Conservation (phyloP, 2,888 invertebrate genomes). For the Blastobasis lacticolella region DNA sequence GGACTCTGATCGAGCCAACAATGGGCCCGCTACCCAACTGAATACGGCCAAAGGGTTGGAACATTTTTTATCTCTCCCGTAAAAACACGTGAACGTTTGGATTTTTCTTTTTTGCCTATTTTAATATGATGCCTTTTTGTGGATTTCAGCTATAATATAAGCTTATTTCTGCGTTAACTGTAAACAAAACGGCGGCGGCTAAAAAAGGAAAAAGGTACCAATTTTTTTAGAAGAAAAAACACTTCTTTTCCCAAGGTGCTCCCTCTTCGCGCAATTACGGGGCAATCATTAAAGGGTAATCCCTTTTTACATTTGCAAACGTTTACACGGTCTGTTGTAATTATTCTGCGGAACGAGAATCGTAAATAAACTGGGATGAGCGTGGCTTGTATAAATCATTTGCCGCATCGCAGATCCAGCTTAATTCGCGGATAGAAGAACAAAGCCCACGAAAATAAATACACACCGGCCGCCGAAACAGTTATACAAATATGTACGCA, state of each 20-base stretch:
- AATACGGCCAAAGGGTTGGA: slow-evolving; percentile 40
- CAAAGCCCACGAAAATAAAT: slow-evolving; percentile 67
- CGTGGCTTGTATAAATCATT: slow-evolving; percentile 70
- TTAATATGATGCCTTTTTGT: no score
- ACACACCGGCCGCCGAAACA: slow-evolving; percentile 25
- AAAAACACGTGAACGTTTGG: slow-evolving; percentile 53
- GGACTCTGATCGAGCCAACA: slow-evolving; percentile 51
- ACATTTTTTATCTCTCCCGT: slow-evolving; percentile 42
- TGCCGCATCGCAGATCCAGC: slow-evolving; percentile 45
- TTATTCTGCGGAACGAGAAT: slow-evolving; percentile 60
- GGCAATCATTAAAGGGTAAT: slow-evolving; percentile 54
- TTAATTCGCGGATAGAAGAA: slow-evolving; percentile 70
- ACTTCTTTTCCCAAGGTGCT: slow-evolving; percentile 25
- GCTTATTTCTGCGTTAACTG: no score
- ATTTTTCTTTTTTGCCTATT: slow-evolving; percentile 31
- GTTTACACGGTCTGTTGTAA: slow-evolving; percentile 57
- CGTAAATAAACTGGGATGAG: slow-evolving; percentile 71
- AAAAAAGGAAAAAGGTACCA: no score
- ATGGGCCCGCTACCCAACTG: slow-evolving; percentile 39
- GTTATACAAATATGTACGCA: slow-evolving; percentile 12
- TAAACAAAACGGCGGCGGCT: no score
- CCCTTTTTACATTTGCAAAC: slow-evolving; percentile 63
- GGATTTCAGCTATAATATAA: no score
- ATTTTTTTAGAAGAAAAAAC: slow-evolving; percentile 25
- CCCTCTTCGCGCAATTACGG: slow-evolving; percentile 42